Evolutionary conservation across 2,113 vertebrate genomes (phyloP).

Genomic region (Calypte anna): DNA sequence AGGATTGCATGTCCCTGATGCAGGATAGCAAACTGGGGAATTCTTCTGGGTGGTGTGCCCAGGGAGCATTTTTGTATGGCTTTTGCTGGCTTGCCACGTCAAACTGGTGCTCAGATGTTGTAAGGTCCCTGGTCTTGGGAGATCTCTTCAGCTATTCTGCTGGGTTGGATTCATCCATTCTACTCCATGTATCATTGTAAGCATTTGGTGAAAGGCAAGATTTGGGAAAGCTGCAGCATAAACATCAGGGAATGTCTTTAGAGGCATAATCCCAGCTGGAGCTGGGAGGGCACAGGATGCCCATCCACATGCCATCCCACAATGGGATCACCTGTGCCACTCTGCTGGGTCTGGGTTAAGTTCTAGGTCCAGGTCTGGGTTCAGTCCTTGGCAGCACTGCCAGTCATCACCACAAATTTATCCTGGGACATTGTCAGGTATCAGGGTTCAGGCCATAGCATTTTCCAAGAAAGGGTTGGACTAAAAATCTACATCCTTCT

Average conservation of each 20-base stretch:
- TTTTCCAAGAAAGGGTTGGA: neutral
- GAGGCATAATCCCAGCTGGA: neutral
- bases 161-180: accelerated
- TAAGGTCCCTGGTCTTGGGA: accelerated
- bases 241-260: neutral
- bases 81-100: neutral
- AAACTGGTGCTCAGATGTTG: neutral
- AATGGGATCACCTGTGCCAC: accelerated
- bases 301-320: accelerated
- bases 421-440: neutral
- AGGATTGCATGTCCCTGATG: neutral
- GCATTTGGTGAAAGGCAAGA: neutral
- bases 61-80: neutral
- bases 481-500: neutral
- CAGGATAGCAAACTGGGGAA: neutral
- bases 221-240: neutral
- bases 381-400: neutral
- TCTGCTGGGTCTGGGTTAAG: accelerated
- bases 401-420: neutral
- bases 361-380: neutral
- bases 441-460: neutral
- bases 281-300: neutral
- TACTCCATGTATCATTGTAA: neutral
- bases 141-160: neutral
- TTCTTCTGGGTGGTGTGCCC: neutral